Base-by-base conservation (phyloP, 64 coral and sea anemone genomes). In the Pocillopora damicornis region DNA sequence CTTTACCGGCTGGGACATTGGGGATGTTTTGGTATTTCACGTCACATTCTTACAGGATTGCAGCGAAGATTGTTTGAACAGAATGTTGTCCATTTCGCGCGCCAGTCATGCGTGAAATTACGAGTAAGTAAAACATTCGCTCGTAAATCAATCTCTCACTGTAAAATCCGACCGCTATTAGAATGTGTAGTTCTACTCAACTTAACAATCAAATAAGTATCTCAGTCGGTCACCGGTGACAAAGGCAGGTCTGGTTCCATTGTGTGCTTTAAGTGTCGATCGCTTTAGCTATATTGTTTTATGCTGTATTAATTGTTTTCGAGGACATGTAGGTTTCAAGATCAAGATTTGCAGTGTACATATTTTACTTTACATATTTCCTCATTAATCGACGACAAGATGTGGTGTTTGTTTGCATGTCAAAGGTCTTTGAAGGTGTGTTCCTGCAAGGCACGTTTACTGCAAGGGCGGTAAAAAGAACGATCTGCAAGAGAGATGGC, bases 41-140 rank as follows among this genome's bases (percentile, higher is more conserved):
- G 67, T 11, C 18, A 1, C 42, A 20, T 72, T 65, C 65, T 15
- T 45, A 0, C 11, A 58, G 15, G 64, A 72, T 72, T 72, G 20
- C 65, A 12, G 81, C 64, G 64, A 25, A 73, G 81, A 85, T 85
- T 42, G 61, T 73, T 85, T 66, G 65, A 85, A 85, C 81, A 85
- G 81, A 85, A 85, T 85, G 81, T 23, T 37, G 38, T 14, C 35
- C 37, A 85, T 85, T 73, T 85, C 45, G 64, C 81, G 65, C 81
- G 81, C 37, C 81, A 85, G 20, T 65, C 81, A 85, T 85, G 81
- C 81, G 81, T 85, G 81, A 85, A 85, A 85, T 85, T 73, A 85
- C 81, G 57, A 85, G 81, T 84, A 84, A 85, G 81, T 85, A 35
- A 18, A 42, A 85, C 72, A 71, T 26, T 42, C 15, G 69, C 20